Conservation (phyloP, 1,140 invertebrate genomes). For the Sogatella furcifera region DNA sequence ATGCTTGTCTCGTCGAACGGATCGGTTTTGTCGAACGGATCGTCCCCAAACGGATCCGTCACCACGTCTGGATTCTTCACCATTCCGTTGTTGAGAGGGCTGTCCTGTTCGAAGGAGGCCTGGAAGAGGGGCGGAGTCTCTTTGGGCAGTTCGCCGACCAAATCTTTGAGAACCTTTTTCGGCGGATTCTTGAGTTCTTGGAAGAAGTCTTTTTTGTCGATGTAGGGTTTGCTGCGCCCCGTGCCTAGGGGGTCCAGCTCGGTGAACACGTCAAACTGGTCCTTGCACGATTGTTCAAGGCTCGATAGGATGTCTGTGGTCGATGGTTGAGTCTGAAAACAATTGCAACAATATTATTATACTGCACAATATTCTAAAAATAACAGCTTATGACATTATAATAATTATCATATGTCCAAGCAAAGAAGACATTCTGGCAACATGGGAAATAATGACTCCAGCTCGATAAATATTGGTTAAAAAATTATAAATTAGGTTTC, state of each 20-base stretch:
- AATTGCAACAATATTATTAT: too few relatives aligned
- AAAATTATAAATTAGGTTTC: too few relatives aligned
- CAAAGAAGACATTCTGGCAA: too few relatives aligned
- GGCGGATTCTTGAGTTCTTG: slow-evolving; percentile 86
- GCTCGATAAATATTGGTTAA: too few relatives aligned
- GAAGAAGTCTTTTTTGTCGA: slow-evolving; percentile 93
- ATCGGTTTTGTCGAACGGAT: slow-evolving; percentile 53
- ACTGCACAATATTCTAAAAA: too few relatives aligned
- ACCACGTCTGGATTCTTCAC: neutral
- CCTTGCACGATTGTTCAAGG: neutral
- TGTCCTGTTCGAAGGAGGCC: slow-evolving; percentile 3
- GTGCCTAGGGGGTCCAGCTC: slow-evolving; percentile 85
- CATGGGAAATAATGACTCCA: too few relatives aligned
- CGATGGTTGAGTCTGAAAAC: too few relatives aligned
- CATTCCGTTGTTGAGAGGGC: neutral
- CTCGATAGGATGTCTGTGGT: too few relatives aligned
- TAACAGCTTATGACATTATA: too few relatives aligned
- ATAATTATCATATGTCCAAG: too few relatives aligned
- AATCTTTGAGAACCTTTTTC: slow-evolving; percentile 79
- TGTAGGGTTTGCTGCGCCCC: slow-evolving; percentile 77
- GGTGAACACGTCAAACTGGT: slow-evolving; percentile 66
- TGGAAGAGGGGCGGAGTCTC: slow-evolving; percentile 13
- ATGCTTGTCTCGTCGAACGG: slow-evolving; percentile 46
- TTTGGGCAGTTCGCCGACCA: slow-evolving; percentile 36
- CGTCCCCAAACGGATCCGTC: slow-evolving; percentile 56